These are phyloP conservation scores for Cephus spinipes DNA, from an alignment of 2,888 invertebrate genomes.

Conservation along the genomic window DNA sequence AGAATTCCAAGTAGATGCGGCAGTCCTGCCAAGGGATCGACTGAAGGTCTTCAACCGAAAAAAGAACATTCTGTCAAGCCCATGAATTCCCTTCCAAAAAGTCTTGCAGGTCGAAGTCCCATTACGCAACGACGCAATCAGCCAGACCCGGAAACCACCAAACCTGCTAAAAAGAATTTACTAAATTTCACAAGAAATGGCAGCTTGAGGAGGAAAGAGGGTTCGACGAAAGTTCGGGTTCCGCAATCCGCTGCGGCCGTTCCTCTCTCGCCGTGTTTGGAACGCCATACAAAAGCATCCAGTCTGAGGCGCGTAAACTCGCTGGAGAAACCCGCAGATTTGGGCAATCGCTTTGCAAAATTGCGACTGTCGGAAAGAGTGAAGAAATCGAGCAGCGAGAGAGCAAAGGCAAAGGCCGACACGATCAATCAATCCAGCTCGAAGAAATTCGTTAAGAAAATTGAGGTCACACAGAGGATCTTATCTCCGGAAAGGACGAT, in stretches of 20 bases:
- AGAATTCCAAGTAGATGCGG: background rate
- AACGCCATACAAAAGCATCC: background rate
- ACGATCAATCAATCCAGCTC: background rate
- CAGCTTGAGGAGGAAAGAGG: background rate
- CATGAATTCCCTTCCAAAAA: background rate
- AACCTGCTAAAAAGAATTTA: too few relatives aligned
- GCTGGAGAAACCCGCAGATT: constrained; percentile 8
- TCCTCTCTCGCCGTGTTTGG: too few relatives aligned
- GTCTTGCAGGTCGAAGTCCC: background rate
- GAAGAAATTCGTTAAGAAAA: constrained; percentile 12
- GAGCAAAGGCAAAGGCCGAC: background rate
- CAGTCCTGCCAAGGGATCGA: background rate
- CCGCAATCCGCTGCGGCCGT: background rate
- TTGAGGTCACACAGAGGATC: constrained; percentile 15
- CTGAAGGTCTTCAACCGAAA: background rate
- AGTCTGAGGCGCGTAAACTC: constrained; percentile 12
- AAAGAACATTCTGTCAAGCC: background rate
- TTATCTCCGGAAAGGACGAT: constrained; percentile 17
- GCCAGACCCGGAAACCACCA: background rate
- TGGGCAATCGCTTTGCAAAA: background rate
- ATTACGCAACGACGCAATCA: background rate
- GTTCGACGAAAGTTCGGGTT: background rate
- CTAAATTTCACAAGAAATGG: background rate
- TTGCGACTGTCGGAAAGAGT: constrained; percentile 6
- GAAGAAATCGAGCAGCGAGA: background rate